Conservation (phyloP, 1,140 invertebrate genomes). For the Nylanderia fulva region DNA sequence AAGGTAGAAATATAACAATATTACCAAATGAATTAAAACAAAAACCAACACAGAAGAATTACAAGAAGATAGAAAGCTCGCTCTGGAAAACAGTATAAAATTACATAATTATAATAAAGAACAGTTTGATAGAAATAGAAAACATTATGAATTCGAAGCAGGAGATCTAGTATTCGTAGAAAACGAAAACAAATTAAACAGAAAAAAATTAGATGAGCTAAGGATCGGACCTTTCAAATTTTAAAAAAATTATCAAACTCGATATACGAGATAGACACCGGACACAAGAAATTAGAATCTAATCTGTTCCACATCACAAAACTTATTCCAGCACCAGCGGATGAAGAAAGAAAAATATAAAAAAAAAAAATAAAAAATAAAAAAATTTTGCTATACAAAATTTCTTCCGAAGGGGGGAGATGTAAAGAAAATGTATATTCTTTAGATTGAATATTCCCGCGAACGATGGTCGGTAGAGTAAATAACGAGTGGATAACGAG, state of each 20-base stretch:
- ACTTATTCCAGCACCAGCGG: neutral
- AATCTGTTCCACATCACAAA: neutral
- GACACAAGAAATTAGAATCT: neutral
- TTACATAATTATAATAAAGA: constrained; percentile 69
- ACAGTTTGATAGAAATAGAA: constrained; percentile 64
- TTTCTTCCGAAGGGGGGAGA: no score
- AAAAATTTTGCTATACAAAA: neutral
- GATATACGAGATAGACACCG: no score
- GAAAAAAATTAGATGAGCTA: no score
- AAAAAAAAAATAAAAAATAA: neutral
- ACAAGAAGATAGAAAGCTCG: constrained; percentile 58
- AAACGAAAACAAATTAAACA: no score
- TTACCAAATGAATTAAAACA: constrained; percentile 57
- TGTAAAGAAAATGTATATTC: no score
- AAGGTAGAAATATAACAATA: constrained; percentile 24
- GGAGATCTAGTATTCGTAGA: no score
- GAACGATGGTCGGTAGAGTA: no score
- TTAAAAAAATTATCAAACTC: neutral
- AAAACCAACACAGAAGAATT: neutral
- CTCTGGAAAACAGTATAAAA: constrained; percentile 63
- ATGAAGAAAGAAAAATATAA: no score
- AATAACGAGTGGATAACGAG: no score
- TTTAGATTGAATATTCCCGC: no score
- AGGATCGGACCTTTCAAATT: constrained; percentile 62
- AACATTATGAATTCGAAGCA: constrained; percentile 58